Conservation (phyloP, 2,888 invertebrate genomes). For the Cylindroiulus punctatus region DNA sequence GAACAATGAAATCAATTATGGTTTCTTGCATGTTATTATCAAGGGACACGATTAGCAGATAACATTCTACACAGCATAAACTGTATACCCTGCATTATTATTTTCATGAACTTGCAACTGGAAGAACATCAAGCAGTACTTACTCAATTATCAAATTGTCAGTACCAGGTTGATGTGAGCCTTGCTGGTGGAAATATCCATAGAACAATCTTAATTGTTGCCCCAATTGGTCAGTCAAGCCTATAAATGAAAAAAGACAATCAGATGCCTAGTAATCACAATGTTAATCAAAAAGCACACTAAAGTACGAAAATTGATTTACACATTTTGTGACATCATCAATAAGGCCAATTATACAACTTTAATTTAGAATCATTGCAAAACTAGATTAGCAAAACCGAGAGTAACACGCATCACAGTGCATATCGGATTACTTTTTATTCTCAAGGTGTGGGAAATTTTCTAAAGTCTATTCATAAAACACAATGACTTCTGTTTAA, state of each 20-base stretch:
- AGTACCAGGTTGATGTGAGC: background rate
- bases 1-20: too few species aligned
- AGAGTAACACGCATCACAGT: too few species aligned
- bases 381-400: background rate
- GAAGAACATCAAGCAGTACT: background rate
- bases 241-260: constrained; percentile 7
- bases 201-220: constrained; percentile 3
- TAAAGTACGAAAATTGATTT: background rate
- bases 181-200: background rate
- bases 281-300: background rate
- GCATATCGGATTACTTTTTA: background rate
- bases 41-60: too few species aligned
- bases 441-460: background rate
- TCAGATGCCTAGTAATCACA: background rate
- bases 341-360: background rate
- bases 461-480: background rate
- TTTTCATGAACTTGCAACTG: background rate
- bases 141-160: background rate
- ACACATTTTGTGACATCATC: background rate
- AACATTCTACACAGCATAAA: too few species aligned
- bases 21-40: too few species aligned
- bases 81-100: too few species aligned
- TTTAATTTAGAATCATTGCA: background rate
- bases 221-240: constrained; percentile 4
- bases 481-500: background rate